Percentiles rank a stretch among this genome's conserved stretches.
Evolutionary conservation across 2,888 invertebrate genomes (phyloP).

Genomic region (Drosophila mettleri): DNA sequence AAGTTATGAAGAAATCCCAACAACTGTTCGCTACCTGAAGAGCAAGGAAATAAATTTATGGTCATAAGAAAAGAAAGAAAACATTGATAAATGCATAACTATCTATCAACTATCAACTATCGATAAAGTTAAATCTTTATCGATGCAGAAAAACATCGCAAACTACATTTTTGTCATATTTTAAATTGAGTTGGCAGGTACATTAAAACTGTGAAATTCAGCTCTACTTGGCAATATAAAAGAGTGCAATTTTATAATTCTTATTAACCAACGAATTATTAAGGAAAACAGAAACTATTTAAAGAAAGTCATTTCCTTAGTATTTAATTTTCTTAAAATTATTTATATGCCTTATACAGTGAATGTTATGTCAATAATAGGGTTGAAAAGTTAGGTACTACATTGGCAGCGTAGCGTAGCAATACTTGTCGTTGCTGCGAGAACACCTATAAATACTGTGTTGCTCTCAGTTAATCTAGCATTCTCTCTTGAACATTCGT

Average conservation of each 20-base stretch:
- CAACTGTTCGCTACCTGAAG: too few species aligned
- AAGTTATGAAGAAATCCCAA: too few species aligned
- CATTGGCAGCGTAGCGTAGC: conserved; percentile 32
- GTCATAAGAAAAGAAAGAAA: too few species aligned
- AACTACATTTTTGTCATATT: not conserved
- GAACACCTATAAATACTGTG: conserved; percentile 43
- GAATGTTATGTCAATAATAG: conserved; percentile 8
- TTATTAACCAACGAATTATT: not conserved
- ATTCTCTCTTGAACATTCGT: conserved; percentile 42
- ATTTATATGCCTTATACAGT: not conserved
- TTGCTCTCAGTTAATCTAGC: conserved; percentile 21
- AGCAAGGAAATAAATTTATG: too few species aligned
- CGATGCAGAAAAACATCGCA: too few species aligned
- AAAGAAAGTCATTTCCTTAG: not conserved
- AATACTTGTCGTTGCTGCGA: conserved; percentile 38
- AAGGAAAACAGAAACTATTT: not conserved
- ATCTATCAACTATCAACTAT: not conserved
- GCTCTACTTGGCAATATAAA: not conserved
- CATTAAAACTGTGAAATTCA: not conserved
- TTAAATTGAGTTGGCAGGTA: conserved; percentile 40
- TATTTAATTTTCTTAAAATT: not conserved
- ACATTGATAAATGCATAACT: not conserved
- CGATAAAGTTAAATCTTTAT: not conserved
- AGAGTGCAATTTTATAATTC: not conserved
- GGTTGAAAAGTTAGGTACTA: conserved; percentile 29